A percentile compares a stretch with the other conserved stretches of the same genome.
Conservation (phyloP, 2,797 vertebrate genomes). For the Siniperca scherzeri region DNA sequence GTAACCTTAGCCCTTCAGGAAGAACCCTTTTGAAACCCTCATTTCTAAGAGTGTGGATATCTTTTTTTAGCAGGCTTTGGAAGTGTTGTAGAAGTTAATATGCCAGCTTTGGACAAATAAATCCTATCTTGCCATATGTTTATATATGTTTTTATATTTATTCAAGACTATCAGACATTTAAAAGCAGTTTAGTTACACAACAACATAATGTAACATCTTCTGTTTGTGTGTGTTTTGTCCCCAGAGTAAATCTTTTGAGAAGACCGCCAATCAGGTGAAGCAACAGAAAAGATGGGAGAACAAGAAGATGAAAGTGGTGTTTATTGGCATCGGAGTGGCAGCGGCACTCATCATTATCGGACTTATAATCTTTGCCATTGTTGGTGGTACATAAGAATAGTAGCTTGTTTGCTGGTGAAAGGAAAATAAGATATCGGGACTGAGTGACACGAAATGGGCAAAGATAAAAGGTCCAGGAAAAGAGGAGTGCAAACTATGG, state of each 20-base stretch:
- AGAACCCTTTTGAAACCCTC: no score
- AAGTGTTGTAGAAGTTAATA: no score
- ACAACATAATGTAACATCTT: not conserved
- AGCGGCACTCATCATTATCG: slow-evolving; percentile 55
- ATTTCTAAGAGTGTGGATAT: not conserved
- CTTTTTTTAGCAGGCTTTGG: not conserved
- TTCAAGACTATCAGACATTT: not conserved
- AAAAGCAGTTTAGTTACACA: not conserved
- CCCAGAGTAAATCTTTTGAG: slow-evolving; percentile 81
- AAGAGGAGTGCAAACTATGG: slow-evolving; percentile 23
- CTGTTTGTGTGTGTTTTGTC: slow-evolving; percentile 21
- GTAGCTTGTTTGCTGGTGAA: not conserved
- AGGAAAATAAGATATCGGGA: slow-evolving; percentile 8
- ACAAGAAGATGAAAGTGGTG: slow-evolving; percentile 80
- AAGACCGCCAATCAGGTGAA: slow-evolving; percentile 81
- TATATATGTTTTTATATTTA: not conserved
- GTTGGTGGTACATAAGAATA: not conserved
- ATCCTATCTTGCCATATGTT: not conserved
- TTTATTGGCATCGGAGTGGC: slow-evolving; percentile 43
- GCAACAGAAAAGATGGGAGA: slow-evolving; percentile 75
- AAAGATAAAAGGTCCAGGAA: slow-evolving; percentile 19
- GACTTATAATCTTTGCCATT: slow-evolving; percentile 62
- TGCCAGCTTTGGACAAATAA: not conserved
- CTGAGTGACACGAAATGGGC: slow-evolving; percentile 28
- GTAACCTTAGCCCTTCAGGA: no score